These are phyloP conservation scores for Lithophane socia DNA, from an alignment of 2,888 invertebrate genomes.

Conservation along the genomic window DNA sequence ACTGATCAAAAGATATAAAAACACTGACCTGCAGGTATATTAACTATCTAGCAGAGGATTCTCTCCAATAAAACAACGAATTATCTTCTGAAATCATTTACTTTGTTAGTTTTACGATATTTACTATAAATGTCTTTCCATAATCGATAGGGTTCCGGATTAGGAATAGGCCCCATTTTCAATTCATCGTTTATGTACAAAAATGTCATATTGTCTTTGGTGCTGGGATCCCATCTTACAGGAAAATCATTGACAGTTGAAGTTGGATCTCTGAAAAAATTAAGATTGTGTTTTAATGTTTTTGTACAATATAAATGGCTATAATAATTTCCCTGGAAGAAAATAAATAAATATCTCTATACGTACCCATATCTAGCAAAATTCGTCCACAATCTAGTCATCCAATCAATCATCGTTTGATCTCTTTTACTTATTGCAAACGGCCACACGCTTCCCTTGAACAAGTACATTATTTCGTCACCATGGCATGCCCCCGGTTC, in stretches of 20 bases:
- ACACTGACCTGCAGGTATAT: neutral
- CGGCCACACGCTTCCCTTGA: conserved; percentile 72
- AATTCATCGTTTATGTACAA: conserved; percentile 66
- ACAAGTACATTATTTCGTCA: conserved; percentile 79
- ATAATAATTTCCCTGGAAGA: neutral
- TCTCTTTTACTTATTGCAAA: conserved; percentile 71
- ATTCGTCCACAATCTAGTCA: conserved; percentile 80
- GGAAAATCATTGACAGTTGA: conserved; percentile 33
- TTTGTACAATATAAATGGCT: neutral
- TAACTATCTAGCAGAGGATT: neutral
- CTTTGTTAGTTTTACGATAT: conserved; percentile 58
- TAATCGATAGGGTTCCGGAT: conserved; percentile 56
- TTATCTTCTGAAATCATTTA: conserved; percentile 40
- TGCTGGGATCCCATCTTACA: conserved; percentile 64
- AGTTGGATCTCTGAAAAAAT: conserved; percentile 55
- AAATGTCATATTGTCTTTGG: conserved; percentile 61
- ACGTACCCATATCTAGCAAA: conserved; percentile 81
- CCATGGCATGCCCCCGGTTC: conserved; percentile 77
- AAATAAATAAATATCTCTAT: neutral
- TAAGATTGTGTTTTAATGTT: neutral
- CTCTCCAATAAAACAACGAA: conserved; percentile 2
- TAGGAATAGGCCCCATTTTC: conserved; percentile 67
- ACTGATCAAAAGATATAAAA: neutral
- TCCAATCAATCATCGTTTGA: conserved; percentile 71
- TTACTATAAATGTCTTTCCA: conserved; percentile 69